These are phyloP conservation scores for Apocheima hispidaria DNA, from an alignment of 2,888 invertebrate genomes.

Conservation along the genomic window DNA sequence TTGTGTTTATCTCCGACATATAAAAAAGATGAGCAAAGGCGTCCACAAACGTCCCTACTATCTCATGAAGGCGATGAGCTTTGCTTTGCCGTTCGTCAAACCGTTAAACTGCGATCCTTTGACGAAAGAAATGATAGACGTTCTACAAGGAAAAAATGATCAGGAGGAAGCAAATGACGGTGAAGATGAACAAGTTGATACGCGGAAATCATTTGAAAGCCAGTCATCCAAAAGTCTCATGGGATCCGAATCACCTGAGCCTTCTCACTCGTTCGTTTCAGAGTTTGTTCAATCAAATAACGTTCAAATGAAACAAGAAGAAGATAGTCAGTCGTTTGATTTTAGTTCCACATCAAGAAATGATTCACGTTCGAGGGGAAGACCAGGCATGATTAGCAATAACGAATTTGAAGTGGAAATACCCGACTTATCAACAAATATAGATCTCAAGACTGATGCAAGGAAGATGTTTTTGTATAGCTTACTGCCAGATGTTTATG, in stretches of 20 bases:
- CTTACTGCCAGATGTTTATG: conserved; percentile 31
- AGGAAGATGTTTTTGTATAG: conserved; percentile 33
- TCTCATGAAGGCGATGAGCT: conserved; percentile 23
- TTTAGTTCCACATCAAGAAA: not conserved
- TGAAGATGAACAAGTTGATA: not conserved
- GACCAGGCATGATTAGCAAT: not conserved
- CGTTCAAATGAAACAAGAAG: conserved; percentile 9
- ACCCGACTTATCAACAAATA: not conserved
- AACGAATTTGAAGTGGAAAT: conserved; percentile 6
- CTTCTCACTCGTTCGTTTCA: not conserved
- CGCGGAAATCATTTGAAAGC: not conserved
- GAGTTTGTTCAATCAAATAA: not conserved
- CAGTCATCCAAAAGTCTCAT: not conserved
- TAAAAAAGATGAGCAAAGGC: conserved; percentile 8
- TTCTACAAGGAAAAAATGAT: not conserved
- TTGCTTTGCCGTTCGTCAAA: conserved; percentile 24
- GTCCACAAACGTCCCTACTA: conserved; percentile 22
- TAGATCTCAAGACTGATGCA: conserved; percentile 22
- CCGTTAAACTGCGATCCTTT: not conserved
- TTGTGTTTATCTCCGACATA: conserved; percentile 14
- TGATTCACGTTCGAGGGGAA: not conserved
- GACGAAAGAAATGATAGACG: not conserved
- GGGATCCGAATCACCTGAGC: conserved; percentile 10
- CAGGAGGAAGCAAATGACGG: not conserved
- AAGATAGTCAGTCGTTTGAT: not conserved